Evolutionary conservation across 2,797 vertebrate species (phyloP), one percentile per base, ranked within the genome.

Genomic region (Betta splendens): DNA sequence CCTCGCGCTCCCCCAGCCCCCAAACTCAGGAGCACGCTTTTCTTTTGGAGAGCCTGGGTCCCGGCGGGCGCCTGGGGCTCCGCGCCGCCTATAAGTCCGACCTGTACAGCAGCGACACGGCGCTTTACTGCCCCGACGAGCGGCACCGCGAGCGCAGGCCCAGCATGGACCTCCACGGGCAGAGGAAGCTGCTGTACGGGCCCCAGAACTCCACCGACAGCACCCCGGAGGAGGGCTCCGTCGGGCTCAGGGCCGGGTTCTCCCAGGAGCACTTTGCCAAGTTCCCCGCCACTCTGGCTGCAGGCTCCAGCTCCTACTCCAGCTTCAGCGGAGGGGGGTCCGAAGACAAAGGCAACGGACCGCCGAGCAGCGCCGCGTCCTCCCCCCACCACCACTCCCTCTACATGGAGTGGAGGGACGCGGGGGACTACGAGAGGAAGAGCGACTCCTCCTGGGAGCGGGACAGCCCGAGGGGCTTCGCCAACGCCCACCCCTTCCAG

Each of bases 151-250:
- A 95, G 66, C 91, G 96, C 13, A 79, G 95, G 69, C 95, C 92
- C 50, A 98, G 96, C 16, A 93, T 93, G 86, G 96, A 98, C 67
- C 88, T 94, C 0, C 94, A 96, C 0, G 93, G 92, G 15, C 85
- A 89, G 67, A 79, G 85, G 62, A 94, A 93, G 0, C 89, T 90
- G 59, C 89, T 95, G 45, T 92, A 96, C 38, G 90, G 92, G 20
- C 92, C 93, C 21, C 96, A 97, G 60, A 97, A 94, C 79, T 98
- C 96, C 76, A 96, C 93, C 0, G 96, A 98, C 88, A 98, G 96
- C 84, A 94, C 92, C 0, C 93, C 94, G 0, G 96, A 98, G 58
- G 95, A 94, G 13, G 94, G 94, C 0, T 85, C 88, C 0, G 75
- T 85, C n/a, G 94, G 92, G n/a, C 82, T 93, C 83, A 93, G 91